phyloP scores from a whole-genome alignment of 2,113 vertebrate genomes.

The Rhipidura dahli region DNA sequence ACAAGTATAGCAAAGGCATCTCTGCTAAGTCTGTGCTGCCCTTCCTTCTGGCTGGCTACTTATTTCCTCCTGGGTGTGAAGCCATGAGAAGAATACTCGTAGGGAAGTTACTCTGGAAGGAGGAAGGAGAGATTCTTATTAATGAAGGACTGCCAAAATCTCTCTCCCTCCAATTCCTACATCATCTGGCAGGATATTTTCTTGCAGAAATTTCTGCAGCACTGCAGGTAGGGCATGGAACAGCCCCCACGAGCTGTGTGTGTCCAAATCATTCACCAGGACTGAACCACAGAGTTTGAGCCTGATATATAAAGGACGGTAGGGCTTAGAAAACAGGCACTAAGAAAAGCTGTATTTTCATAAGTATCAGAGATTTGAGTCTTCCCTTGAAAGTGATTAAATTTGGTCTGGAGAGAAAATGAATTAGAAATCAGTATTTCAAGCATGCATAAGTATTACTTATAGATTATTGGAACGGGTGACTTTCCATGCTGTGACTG shows the following conservation, averaged over 20 bases:
- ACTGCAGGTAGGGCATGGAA: background rate
- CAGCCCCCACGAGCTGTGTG: fast-evolving
- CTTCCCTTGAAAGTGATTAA: background rate
- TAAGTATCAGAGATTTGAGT: background rate
- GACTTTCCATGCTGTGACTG: background rate
- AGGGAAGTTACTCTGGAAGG: background rate
- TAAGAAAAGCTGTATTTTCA: background rate
- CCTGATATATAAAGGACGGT: background rate
- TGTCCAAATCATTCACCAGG: background rate
- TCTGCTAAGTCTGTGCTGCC: background rate
- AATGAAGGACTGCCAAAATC: background rate
- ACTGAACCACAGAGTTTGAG: background rate
- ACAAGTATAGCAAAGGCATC: background rate
- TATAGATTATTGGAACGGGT: fast-evolving
- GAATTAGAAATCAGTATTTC: background rate
- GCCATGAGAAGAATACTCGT: background rate
- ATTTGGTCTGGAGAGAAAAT: background rate
- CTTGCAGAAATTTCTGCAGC: background rate
- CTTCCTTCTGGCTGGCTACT: background rate
- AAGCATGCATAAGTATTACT: fast-evolving
- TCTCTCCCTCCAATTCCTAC: background rate
- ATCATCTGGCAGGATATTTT: background rate
- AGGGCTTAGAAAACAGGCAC: background rate
- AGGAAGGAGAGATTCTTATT: background rate
- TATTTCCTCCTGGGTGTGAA: background rate